Conservation (phyloP, 2,113 vertebrate species). For the Stictonetta naevosa region DNA sequence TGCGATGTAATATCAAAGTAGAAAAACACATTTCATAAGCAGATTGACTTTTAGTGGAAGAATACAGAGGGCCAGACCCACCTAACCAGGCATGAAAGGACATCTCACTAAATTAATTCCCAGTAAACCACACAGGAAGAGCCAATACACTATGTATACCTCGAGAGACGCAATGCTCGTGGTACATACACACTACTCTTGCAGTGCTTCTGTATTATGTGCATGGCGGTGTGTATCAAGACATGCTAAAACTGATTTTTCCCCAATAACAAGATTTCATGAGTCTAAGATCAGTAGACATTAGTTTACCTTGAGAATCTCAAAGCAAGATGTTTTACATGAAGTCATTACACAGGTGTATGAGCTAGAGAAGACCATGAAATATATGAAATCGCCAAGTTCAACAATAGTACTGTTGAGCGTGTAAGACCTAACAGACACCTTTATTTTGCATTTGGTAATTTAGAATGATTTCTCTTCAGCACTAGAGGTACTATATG, state of each 20-base stretch:
- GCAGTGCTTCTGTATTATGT: accelerated
- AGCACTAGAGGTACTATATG: not conserved
- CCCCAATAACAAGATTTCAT: not conserved
- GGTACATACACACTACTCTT: not conserved
- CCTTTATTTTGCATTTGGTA: not conserved
- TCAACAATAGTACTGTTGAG: not conserved
- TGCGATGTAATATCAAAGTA: not conserved
- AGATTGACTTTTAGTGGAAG: not conserved
- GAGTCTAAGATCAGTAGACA: not conserved
- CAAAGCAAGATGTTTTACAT: not conserved
- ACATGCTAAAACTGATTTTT: not conserved
- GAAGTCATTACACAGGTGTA: not conserved
- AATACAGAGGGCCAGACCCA: not conserved
- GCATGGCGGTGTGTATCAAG: not conserved
- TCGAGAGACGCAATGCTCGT: not conserved
- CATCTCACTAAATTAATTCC: not conserved
- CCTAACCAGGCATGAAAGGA: not conserved
- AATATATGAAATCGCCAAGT: not conserved
- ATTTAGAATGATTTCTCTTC: not conserved
- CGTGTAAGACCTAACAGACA: not conserved
- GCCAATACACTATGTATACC: not conserved
- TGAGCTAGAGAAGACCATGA: not conserved
- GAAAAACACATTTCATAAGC: not conserved
- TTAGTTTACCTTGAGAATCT: not conserved
- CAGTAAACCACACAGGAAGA: not conserved